Conservation (phyloP, 2,113 vertebrate genomes). For the Nipponia nippon region DNA sequence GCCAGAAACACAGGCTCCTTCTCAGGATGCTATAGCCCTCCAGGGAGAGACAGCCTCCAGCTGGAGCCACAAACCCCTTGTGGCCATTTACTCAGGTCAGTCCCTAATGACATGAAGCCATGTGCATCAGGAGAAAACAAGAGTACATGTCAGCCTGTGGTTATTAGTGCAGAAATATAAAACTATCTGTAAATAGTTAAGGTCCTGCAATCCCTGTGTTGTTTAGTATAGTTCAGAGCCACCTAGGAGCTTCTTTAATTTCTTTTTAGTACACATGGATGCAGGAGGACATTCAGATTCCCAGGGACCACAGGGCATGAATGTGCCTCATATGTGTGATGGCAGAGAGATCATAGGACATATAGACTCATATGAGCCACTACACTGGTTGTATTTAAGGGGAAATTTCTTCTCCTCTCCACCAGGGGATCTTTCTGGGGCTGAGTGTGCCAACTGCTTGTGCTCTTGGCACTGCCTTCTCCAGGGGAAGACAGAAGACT, state of each 20-base stretch:
- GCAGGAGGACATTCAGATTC: not conserved
- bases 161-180: not conserved
- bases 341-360: not conserved
- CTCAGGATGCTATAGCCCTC: not conserved
- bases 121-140: not conserved
- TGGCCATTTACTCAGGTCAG: not conserved
- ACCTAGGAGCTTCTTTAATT: not conserved
- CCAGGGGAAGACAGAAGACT: not conserved
- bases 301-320: not conserved
- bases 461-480: not conserved
- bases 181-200: not conserved
- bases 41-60: not conserved
- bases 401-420: not conserved
- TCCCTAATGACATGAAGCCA: not conserved
- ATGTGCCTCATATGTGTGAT: fast-evolving
- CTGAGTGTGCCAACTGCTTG: not conserved
- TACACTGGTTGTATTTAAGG: not conserved
- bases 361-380: not conserved
- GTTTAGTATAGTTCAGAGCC: not conserved
- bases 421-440: not conserved
- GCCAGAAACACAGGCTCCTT: not conserved
- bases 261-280: not conserved
- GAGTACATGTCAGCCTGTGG: not conserved
- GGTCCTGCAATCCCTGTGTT: not conserved
- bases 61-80: not conserved